These are phyloP conservation scores for Petaurus breviceps DNA, from an alignment of 2,113 vertebrate genomes.

Conservation along the genomic window DNA sequence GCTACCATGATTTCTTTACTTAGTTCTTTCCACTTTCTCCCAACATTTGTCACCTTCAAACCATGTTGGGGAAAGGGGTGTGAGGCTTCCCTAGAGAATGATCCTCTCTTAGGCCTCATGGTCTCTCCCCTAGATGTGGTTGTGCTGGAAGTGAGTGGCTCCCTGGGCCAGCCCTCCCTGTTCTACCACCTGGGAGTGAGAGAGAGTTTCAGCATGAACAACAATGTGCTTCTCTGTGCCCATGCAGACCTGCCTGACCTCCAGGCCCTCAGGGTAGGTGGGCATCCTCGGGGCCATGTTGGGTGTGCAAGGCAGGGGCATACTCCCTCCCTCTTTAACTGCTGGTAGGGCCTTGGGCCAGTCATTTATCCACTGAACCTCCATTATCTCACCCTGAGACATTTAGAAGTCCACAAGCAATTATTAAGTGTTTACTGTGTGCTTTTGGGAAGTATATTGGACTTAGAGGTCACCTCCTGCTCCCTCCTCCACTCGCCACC, in stretches of 20 bases:
- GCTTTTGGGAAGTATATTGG: not conserved
- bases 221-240: conserved; percentile 92
- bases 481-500: too few species aligned
- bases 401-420: not conserved
- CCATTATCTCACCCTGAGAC: not conserved
- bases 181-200: conserved; percentile 94
- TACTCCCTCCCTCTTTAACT: too few species aligned
- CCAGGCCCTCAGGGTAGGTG: conserved; percentile 88
- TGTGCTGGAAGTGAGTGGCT: conserved; percentile 91
- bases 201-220: conserved; percentile 95
- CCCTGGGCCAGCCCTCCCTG: conserved; percentile 91
- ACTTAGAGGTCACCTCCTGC: not conserved
- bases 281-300: not conserved
- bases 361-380: not conserved
- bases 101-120: not conserved
- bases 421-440: not conserved
- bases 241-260: conserved; percentile 86
- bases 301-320: not conserved
- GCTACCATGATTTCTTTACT: not conserved
- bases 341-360: not conserved
- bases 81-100: rapidly evolving
- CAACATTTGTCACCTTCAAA: not conserved
- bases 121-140: conserved; percentile 87
- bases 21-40: not conserved
- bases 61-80: rapidly evolving